Evolutionary conservation across 2,888 invertebrate species (phyloP), one percentile per base, ranked within the genome.

Genomic region (Hirtodrosophila histrioides): DNA sequence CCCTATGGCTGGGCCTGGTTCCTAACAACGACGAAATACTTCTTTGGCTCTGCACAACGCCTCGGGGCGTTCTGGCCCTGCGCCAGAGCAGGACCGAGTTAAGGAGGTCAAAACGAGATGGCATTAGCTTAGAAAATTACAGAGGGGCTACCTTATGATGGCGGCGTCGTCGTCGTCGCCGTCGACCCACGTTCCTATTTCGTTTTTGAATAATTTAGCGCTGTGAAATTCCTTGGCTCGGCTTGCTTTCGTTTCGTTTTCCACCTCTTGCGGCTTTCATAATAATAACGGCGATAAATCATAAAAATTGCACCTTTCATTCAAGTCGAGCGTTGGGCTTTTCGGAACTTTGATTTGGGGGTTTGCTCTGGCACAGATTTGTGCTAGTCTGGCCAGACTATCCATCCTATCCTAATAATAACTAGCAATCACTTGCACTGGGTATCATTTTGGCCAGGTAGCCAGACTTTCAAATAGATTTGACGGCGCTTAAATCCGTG

Each of bases 271-370:
- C 65, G 80, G 76, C 83, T 84, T 86, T 89, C 86, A 85, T 88
- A 88, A 89, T 89, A 91, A 88, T 89, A 88, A 90, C 84, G 75
- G 87, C 86, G 76, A 91, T 91, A 91, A 91, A 91, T 91, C 91
- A 91, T 82, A 72, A 75, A 90, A 91, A 91, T 91, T 91, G 89
- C 88, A 89, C 86, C 91, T 89, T 91, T 91, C 89, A 89, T 89
- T 89, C 86, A 89, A 75, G 64, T 75, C 69, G 65, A 78, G 81
- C 62, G 69, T 57, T 58, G 63, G 50, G 37, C 44, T 66, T 75
- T 78, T 64, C 27, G 84, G 65, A 48, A 57, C 74, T 75, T 69
- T 69, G 78, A 69, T 77, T 75, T 65, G 45, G 60, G 58, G 62
- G 62, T 41, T 41, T 24, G 39, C 35, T 49, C 23, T 27, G 8